phyloP scores from a whole-genome alignment of 2,113 vertebrate species.

The Indicator indicator region DNA sequence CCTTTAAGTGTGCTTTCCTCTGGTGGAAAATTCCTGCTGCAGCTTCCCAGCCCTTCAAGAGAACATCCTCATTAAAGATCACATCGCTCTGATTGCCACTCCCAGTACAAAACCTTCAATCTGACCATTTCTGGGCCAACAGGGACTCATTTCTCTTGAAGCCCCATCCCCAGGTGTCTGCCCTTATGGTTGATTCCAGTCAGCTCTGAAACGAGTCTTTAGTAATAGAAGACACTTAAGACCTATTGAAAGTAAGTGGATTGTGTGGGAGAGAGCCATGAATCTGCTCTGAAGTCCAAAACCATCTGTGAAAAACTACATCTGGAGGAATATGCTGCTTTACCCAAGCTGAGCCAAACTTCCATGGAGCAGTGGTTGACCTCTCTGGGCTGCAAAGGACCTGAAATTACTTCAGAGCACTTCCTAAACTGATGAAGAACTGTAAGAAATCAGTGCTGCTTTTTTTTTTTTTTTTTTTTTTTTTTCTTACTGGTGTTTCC shows the following conservation, averaged over 20 bases:
- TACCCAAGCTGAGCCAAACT: neutral
- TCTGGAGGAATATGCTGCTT: neutral
- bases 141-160: rapidly evolving
- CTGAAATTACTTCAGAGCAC: neutral
- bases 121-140: neutral
- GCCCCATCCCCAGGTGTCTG: neutral
- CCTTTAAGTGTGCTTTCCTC: neutral
- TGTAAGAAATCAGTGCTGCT: no score
- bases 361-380: rapidly evolving
- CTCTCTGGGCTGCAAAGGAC: no score
- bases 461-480: rapidly evolving
- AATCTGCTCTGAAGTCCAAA: neutral
- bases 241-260: rapidly evolving
- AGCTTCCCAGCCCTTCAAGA: neutral
- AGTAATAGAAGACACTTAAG: neutral
- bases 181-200: neutral
- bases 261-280: rapidly evolving
- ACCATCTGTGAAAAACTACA: rapidly evolving
- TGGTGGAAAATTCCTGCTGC: neutral
- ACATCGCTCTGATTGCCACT: neutral
- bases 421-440: neutral
- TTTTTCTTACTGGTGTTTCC: neutral
- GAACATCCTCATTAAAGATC: neutral
- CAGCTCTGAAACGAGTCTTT: neutral
- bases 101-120: rapidly evolving